phyloP scores from a whole-genome alignment of 2,797 vertebrate genomes.

The Loris lydekkerianus region DNA sequence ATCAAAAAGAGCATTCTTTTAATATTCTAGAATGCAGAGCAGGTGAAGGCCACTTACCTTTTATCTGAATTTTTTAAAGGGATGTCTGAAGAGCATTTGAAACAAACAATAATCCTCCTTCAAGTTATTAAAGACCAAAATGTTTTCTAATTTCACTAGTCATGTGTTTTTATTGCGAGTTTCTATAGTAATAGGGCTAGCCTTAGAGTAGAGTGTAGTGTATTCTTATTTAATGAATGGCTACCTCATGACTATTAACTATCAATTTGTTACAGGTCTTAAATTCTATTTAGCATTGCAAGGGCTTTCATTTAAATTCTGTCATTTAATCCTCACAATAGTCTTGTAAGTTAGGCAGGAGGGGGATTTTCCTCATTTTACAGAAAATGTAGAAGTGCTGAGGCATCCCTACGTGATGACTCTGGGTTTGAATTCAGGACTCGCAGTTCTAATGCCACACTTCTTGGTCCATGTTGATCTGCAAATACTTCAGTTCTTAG shows the following conservation, averaged over 20 bases:
- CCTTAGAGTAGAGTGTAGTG: neutral
- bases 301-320: neutral
- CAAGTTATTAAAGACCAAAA: neutral
- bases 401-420: neutral
- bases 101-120: neutral
- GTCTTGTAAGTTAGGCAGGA: neutral
- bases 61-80: conserved; percentile 27
- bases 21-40: neutral
- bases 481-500: neutral
- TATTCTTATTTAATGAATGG: neutral
- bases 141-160: neutral
- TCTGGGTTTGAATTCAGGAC: neutral
- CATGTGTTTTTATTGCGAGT: neutral
- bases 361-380: neutral
- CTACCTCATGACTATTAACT: neutral
- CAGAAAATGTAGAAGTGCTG: neutral
- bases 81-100: neutral
- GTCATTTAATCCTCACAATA: neutral
- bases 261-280: neutral
- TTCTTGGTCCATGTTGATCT: neutral
- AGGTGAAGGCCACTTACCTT: neutral
- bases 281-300: conserved; percentile 6
- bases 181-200: neutral
- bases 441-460: neutral
- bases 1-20: conserved; percentile 14